Conservation (phyloP, 2,888 invertebrate genomes). For the Phyllotreta striolata region DNA sequence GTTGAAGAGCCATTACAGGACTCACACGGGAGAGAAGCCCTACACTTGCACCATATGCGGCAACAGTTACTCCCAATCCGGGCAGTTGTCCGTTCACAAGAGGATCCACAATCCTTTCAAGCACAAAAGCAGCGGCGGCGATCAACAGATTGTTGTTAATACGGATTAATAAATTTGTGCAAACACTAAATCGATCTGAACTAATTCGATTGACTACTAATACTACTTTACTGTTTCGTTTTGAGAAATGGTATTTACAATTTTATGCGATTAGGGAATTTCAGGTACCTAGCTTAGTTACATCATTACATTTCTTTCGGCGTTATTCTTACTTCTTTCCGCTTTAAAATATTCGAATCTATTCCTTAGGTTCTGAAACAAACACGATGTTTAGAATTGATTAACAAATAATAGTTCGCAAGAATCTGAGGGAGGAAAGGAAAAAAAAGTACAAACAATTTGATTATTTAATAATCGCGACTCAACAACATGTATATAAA, state of each 20-base stretch:
- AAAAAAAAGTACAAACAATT: slow-evolving; percentile 6
- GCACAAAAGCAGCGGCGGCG: not conserved
- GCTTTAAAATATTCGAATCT: not conserved
- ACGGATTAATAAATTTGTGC: no score
- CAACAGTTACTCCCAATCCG: slow-evolving; percentile 55
- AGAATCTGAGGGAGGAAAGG: not conserved
- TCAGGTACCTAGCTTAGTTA: no score
- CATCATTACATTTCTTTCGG: not conserved
- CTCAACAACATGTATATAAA: slow-evolving; percentile 16
- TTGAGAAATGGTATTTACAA: no score
- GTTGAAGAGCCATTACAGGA: slow-evolving; percentile 55
- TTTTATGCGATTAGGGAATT: no score
- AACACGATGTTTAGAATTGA: slow-evolving; percentile 6
- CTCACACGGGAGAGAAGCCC: slow-evolving; percentile 58
- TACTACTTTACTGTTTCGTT: no score
- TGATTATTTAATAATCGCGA: slow-evolving; percentile 25
- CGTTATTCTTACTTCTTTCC: not conserved
- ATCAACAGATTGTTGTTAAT: no score
- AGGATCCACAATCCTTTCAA: slow-evolving; percentile 53
- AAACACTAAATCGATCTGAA: no score
- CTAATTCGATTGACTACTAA: no score
- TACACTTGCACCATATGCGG: slow-evolving; percentile 56
- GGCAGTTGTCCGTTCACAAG: slow-evolving; percentile 56
- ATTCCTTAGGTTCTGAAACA: slow-evolving; percentile 16
- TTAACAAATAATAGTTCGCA: not conserved